These are phyloP conservation scores for Athene cunicularia DNA, from an alignment of 2,113 vertebrate species.

Conservation along the genomic window DNA sequence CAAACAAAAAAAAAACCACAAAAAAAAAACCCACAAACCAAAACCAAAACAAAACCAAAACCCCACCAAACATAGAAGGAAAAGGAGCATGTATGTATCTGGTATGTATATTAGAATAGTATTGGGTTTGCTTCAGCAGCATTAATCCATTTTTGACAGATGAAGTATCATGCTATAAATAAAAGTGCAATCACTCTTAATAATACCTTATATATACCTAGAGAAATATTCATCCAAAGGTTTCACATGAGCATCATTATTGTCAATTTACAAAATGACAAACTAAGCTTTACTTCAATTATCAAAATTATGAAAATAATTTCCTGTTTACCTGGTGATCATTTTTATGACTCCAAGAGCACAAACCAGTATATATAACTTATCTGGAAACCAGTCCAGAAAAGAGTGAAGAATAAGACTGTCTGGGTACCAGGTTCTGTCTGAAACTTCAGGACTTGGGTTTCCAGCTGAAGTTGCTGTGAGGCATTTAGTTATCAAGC, in stretches of 20 bases:
- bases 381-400: not conserved
- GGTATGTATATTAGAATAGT: not conserved
- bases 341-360: not conserved
- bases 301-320: not conserved
- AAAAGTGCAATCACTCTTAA: not conserved
- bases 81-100: not conserved
- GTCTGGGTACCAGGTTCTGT: not conserved
- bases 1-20: not conserved
- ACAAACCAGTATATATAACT: not conserved
- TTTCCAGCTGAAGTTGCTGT: not conserved
- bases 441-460: not conserved
- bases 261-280: not conserved
- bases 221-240: not conserved
- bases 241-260: not conserved
- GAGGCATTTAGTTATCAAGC: not conserved
- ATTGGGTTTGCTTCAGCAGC: not conserved
- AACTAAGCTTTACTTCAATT: not conserved
- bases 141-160: not conserved
- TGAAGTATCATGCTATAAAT: not conserved
- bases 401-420: not conserved
- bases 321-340: not conserved
- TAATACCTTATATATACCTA: not conserved
- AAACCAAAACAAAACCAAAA: too few relatives aligned
- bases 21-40: too few relatives aligned
- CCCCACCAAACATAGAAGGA: not conserved